A percentile compares a stretch with the other conserved stretches of the same genome.
Conservation (phyloP, 1,140 invertebrate genomes). For the Papilio glaucus region DNA sequence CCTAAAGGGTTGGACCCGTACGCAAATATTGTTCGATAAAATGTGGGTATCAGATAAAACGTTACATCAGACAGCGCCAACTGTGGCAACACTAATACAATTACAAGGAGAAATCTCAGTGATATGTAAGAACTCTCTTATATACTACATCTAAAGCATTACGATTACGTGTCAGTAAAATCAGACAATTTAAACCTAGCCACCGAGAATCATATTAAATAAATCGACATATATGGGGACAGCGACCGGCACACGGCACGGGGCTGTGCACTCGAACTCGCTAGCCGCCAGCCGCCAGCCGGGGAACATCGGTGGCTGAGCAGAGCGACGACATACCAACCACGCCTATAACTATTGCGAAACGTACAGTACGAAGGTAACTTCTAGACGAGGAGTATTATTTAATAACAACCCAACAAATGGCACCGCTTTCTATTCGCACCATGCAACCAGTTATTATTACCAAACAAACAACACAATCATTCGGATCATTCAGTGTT, state of each 20-base stretch:
- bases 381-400: constrained; percentile 56
- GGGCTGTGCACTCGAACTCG: not conserved
- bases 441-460: constrained; percentile 61
- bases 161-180: constrained; percentile 72
- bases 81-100: constrained; percentile 64
- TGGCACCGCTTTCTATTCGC: constrained; percentile 73
- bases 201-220: constrained; percentile 50
- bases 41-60: constrained; percentile 70
- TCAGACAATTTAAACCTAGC: constrained; percentile 69
- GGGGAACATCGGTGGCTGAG: no score
- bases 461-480: constrained; percentile 19
- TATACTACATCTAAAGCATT: constrained; percentile 78
- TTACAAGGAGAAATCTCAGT: constrained; percentile 82
- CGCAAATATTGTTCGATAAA: constrained; percentile 73
- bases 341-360: constrained; percentile 47
- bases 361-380: constrained; percentile 57
- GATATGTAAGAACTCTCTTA: constrained; percentile 82
- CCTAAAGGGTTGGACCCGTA: constrained; percentile 82
- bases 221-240: not conserved
- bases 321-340: not conserved
- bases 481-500: not conserved
- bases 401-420: constrained; percentile 75
- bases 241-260: constrained; percentile 2
- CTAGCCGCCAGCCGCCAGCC: no score
- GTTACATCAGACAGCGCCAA: constrained; percentile 69